Conservation (phyloP, 2,888 invertebrate species). For the Ischnura elegans region DNA sequence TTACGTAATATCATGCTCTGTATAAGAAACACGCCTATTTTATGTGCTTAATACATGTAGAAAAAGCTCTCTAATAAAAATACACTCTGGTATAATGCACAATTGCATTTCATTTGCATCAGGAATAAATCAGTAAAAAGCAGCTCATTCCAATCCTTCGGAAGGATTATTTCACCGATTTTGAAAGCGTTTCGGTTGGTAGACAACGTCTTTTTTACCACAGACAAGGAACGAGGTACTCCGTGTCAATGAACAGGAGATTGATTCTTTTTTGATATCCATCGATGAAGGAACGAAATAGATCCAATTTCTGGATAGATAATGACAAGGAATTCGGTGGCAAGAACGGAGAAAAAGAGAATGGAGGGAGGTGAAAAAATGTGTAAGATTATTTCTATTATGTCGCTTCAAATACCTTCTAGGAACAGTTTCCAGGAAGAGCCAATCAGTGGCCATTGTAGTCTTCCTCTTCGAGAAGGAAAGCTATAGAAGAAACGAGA, state of each 20-base stretch:
- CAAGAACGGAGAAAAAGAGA: neutral
- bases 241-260: neutral
- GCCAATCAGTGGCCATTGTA: neutral
- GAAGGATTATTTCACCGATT: neutral
- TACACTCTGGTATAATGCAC: too few species aligned
- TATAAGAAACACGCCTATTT: too few species aligned
- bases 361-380: neutral
- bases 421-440: neutral
- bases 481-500: neutral
- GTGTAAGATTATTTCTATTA: neutral
- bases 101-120: too few species aligned
- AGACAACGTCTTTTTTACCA: neutral
- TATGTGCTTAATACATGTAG: too few species aligned
- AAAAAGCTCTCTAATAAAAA: too few species aligned
- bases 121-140: neutral
- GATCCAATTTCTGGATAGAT: neutral
- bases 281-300: neutral
- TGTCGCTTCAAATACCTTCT: neutral
- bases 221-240: neutral
- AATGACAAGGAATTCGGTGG: neutral
- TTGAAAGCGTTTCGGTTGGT: neutral
- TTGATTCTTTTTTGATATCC: neutral
- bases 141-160: neutral
- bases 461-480: neutral
- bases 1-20: too few species aligned